Percentiles rank a stretch among this genome's conserved stretches.
Evolutionary conservation across 2,888 invertebrate genomes (phyloP).

Genomic region (Eumerus sabulonum): DNA sequence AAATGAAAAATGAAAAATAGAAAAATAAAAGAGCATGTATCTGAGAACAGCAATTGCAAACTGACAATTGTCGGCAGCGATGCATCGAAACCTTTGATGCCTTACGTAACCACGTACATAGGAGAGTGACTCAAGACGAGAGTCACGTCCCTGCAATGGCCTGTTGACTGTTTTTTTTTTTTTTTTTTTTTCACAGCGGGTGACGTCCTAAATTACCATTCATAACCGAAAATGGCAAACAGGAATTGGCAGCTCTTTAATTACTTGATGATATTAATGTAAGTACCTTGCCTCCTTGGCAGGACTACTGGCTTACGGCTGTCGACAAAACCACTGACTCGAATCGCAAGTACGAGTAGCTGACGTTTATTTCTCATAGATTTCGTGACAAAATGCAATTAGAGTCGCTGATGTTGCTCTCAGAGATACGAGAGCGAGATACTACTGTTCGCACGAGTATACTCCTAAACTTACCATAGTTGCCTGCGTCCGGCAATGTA

Average conservation of each 20-base stretch:
- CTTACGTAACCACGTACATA: slow-evolving; percentile 35
- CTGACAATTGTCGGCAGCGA: not conserved
- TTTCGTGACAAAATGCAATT: slow-evolving; percentile 76
- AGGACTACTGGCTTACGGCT: slow-evolving; percentile 3
- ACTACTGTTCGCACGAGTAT: too few species aligned
- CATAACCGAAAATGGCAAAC: slow-evolving; percentile 62
- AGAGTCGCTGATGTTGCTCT: slow-evolving; percentile 64
- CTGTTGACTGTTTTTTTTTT: slow-evolving; percentile 39
- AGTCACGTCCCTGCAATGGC: slow-evolving; percentile 29
- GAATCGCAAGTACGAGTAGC: not conserved
- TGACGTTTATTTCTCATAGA: slow-evolving; percentile 39
- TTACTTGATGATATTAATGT: slow-evolving; percentile 19
- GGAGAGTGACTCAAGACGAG: slow-evolving; percentile 5
- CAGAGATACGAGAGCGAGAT: not conserved
- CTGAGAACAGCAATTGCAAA: not conserved
- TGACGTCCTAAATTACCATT: slow-evolving; percentile 52
- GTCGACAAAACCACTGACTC: too few species aligned
- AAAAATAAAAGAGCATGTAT: not conserved
- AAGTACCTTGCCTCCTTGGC: too few species aligned
- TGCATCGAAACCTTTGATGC: not conserved
- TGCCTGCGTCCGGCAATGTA: slow-evolving; percentile 43
- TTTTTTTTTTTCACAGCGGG: too few species aligned
- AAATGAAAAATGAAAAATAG: slow-evolving; percentile 20
- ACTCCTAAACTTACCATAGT: slow-evolving; percentile 53
- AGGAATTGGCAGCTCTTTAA: slow-evolving; percentile 56